Percentiles rank a stretch among this genome's conserved stretches.
Evolutionary conservation across 30 jellyfish, hydroid and myxozoan species (phyloP).

Genomic region (Calvadosia cruxmelitensis): DNA sequence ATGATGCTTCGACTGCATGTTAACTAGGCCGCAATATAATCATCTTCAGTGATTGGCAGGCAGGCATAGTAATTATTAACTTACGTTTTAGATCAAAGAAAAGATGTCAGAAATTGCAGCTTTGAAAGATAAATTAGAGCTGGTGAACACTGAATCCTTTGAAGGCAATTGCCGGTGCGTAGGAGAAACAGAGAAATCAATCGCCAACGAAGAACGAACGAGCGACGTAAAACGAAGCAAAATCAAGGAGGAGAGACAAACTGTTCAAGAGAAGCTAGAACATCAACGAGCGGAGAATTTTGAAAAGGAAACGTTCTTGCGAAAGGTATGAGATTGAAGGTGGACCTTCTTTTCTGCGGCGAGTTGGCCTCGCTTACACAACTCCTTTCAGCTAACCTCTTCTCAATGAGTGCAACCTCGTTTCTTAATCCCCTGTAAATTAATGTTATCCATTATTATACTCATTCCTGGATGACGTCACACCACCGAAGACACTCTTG

Average conservation of each 20-base stretch:
- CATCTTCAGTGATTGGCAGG: too few species aligned
- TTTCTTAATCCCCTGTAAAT: too few species aligned
- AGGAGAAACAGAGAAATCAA: not conserved
- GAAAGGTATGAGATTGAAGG: conserved; percentile 3
- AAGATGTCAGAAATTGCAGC: not conserved
- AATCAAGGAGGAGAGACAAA: not conserved
- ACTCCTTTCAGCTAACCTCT: too few species aligned
- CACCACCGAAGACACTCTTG: too few species aligned
- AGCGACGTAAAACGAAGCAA: not conserved
- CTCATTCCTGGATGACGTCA: too few species aligned
- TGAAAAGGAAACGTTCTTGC: not conserved
- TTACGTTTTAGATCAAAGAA: not conserved
- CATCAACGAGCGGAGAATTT: not conserved
- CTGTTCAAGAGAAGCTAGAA: not conserved
- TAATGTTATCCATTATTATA: too few species aligned
- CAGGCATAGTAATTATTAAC: too few species aligned
- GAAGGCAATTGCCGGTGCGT: not conserved
- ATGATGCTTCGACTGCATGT: too few species aligned
- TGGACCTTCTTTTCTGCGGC: not conserved
- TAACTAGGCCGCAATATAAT: too few species aligned
- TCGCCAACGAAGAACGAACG: not conserved
- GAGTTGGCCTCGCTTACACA: too few species aligned
- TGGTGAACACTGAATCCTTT: not conserved
- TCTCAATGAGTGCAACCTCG: too few species aligned
- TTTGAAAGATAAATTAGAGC: not conserved